Base-by-base conservation (phyloP, 2,888 invertebrate genomes). In the Brachycybe producta region DNA sequence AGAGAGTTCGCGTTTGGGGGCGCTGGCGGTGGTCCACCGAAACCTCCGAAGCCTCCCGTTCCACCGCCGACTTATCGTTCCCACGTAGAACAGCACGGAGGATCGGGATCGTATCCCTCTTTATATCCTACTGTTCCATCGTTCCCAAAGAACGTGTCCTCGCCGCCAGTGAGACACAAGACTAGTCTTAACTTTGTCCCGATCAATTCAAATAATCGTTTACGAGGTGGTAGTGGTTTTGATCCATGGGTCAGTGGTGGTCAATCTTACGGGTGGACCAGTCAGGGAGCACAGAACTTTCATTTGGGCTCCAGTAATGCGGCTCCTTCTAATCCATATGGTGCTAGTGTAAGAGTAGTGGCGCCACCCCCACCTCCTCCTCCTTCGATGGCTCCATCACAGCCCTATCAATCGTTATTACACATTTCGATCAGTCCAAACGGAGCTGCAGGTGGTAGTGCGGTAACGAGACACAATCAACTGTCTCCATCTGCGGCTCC, bases 181-280 rank as follows among this genome's bases (percentile, higher is more conserved):
- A 46, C 53, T 35, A 50, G 53, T 50, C 47, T 53, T 27, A 53
- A 21, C 34, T 36, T 53, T 15, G 36, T 24, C 19, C 53, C 53
- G 2, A 34, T 44, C 11, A 45, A 26, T 40, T 49, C 52, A 13
- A 46, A 47, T 5, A 17, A n/a, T n/a, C n/a, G n/a, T n/a, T n/a
- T n/a, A n/a, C n/a, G n/a, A n/a, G n/a, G n/a, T n/a, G n/a, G n/a
- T n/a, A n/a, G n/a, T n/a, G n/a, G n/a, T n/a, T n/a, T n/a, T n/a
- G n/a, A n/a, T n/a, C n/a, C n/a, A n/a, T n/a, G n/a, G n/a, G n/a
- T n/a, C n/a, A n/a, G n/a, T n/a, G n/a, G n/a, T n/a, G n/a, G n/a
- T n/a, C n/a, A n/a, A n/a, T n/a, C n/a, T n/a, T n/a, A n/a, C n/a
- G n/a, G n/a, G n/a, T n/a, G n/a, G n/a, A n/a, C n/a, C n/a, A n/a